Conservation (phyloP, 2,888 invertebrate species). For the Orthosia gothica region DNA sequence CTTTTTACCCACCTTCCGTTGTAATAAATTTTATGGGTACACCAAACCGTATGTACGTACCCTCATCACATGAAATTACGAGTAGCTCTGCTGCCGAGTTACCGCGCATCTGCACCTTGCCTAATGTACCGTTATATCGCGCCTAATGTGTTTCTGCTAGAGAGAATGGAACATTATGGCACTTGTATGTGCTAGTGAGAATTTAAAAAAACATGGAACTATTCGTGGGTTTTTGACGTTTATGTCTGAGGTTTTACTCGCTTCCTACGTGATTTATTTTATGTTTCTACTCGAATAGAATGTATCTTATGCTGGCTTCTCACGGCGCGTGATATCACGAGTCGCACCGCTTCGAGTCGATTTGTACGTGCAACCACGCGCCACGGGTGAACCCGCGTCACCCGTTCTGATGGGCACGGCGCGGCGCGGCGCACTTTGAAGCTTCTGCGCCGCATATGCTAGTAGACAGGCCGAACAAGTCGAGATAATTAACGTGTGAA, state of each 20-base stretch:
- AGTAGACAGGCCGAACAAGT: too few species aligned
- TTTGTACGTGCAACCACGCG: too few species aligned
- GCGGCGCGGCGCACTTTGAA: too few species aligned
- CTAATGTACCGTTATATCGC: constrained; percentile 74
- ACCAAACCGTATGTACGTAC: constrained; percentile 67
- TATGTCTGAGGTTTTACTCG: neutral
- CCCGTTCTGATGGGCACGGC: too few species aligned
- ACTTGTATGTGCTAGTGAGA: constrained; percentile 14
- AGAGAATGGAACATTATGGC: constrained; percentile 49
- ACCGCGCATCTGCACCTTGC: constrained; percentile 75
- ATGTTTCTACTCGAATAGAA: neutral
- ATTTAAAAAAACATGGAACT: constrained; percentile 41
- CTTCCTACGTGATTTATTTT: too few species aligned
- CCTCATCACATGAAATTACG: constrained; percentile 73
- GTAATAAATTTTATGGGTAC: constrained; percentile 71
- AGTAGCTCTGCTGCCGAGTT: constrained; percentile 58
- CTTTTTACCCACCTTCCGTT: constrained; percentile 56
- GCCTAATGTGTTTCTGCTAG: constrained; percentile 72
- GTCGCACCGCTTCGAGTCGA: too few species aligned
- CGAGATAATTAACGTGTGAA: too few species aligned
- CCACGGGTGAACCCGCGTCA: too few species aligned
- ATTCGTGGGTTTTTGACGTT: constrained; percentile 7
- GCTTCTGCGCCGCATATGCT: too few species aligned
- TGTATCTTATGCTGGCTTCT: neutral
- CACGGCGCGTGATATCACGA: too few species aligned